Percentiles rank a stretch among this genome's conserved stretches.
These are phyloP conservation scores for Megalonaias nervosa DNA, from an alignment of 1,140 invertebrate genomes.

Conservation along the genomic window DNA sequence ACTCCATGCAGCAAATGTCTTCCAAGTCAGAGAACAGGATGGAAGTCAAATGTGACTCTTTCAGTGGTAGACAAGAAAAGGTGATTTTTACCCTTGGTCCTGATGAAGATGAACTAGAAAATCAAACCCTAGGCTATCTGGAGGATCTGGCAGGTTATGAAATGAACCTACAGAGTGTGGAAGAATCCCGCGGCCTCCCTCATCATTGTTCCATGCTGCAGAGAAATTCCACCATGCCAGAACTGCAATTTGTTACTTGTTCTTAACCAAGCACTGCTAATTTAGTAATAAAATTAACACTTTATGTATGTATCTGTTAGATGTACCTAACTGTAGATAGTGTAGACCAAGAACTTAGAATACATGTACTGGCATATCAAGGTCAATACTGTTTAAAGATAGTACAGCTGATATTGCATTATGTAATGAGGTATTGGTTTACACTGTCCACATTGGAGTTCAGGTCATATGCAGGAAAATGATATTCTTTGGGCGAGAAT, in stretches of 20 bases:
- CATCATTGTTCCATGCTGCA: slow-evolving; percentile 27
- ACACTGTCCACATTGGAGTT: no score
- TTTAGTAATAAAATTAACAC: no score
- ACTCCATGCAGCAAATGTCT: background rate
- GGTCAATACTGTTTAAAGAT: no score
- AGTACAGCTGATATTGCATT: no score
- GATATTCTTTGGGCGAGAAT: no score
- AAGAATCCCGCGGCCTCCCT: background rate
- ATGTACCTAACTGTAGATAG: no score
- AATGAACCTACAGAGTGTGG: background rate
- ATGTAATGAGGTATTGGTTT: no score
- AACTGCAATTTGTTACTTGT: slow-evolving; percentile 34
- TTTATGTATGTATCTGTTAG: no score
- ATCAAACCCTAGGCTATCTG: background rate
- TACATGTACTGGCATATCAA: no score
- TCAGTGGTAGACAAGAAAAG: background rate
- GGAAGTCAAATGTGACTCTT: slow-evolving; percentile 5
- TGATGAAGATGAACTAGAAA: slow-evolving; percentile 20
- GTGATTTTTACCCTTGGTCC: slow-evolving; percentile 17
- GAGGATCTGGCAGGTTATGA: background rate
- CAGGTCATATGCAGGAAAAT: no score
- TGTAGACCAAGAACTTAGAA: no score
- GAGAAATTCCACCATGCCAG: slow-evolving; percentile 43
- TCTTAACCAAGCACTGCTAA: slow-evolving; percentile 17
- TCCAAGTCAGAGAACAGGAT: slow-evolving; percentile 9